phyloP scores from a whole-genome alignment of 2,888 invertebrate species.

The Nebria salina region DNA sequence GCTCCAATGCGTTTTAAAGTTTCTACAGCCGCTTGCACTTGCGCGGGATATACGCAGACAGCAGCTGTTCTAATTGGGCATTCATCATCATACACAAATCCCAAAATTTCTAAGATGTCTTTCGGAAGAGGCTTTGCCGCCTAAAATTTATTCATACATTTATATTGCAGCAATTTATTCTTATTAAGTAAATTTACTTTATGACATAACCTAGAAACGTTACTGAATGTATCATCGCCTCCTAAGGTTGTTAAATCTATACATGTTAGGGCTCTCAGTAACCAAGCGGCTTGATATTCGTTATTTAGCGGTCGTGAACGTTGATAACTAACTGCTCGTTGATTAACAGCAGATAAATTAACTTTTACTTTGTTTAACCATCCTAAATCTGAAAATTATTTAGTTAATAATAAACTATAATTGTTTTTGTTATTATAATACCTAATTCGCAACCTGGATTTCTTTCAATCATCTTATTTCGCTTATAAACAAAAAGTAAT shows the following conservation, averaged over 20 bases:
- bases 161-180: conserved; percentile 10
- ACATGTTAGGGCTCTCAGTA: conserved; percentile 82
- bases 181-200: conserved; percentile 69
- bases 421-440: conserved; percentile 45
- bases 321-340: conserved; percentile 65
- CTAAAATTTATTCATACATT: conserved; percentile 56
- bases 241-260: conserved; percentile 94
- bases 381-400: conserved; percentile 59
- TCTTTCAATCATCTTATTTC: conserved; percentile 50
- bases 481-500: not conserved
- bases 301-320: conserved; percentile 60
- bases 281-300: conserved; percentile 74
- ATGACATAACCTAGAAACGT: conserved; percentile 82
- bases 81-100: conserved; percentile 57
- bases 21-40: conserved; percentile 77
- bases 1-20: conserved; percentile 68
- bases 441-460: conserved; percentile 59
- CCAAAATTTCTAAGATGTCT: conserved; percentile 55
- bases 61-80: conserved; percentile 78
- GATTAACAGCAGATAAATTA: conserved; percentile 68
- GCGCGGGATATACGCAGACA: conserved; percentile 94
- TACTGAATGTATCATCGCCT: conserved; percentile 81
- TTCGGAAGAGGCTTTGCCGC: conserved; percentile 67
- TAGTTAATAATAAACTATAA: conserved; percentile 6
- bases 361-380: conserved; percentile 66